A percentile compares a stretch with the other conserved stretches of the same genome.
These are phyloP conservation scores for Rhincodon typus DNA, from an alignment of 2,797 vertebrate genomes.

Conservation along the genomic window DNA sequence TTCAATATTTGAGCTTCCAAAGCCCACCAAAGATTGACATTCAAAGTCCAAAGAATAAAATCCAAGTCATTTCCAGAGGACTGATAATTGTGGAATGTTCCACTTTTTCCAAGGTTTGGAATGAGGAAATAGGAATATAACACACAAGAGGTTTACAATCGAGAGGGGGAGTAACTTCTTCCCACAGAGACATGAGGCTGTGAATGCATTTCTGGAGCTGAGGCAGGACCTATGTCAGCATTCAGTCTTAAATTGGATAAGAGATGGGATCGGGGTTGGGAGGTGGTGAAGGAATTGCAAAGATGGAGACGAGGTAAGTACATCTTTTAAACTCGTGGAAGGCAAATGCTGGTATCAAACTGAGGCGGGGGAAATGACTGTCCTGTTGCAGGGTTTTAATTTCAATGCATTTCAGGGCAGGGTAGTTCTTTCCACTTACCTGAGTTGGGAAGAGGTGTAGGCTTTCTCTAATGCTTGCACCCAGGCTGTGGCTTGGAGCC, in stretches of 20 bases:
- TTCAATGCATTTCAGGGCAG: not conserved
- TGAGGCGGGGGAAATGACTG: not conserved
- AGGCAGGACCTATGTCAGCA: not conserved
- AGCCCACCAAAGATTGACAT: no score
- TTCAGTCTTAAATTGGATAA: not conserved
- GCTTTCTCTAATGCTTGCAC: no score
- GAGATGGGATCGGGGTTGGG: no score
- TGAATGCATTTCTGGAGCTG: not conserved
- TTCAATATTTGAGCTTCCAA: no score
- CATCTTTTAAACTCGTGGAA: not conserved
- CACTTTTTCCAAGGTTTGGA: no score
- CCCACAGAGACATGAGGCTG: not conserved
- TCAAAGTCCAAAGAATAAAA: no score
- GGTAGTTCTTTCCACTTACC: not conserved
- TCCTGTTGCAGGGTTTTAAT: not conserved
- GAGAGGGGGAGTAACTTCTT: not conserved
- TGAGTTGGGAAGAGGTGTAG: no score
- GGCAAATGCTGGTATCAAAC: not conserved
- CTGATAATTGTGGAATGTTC: not conserved
- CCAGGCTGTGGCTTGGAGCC: no score
- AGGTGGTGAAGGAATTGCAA: not conserved
- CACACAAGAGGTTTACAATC: not conserved
- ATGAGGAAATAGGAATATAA: not conserved
- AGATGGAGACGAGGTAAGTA: not conserved
- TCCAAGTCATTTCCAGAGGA: no score